Evolutionary conservation across 2,113 vertebrate genomes (phyloP).

Genomic region (Gulo gulo): DNA sequence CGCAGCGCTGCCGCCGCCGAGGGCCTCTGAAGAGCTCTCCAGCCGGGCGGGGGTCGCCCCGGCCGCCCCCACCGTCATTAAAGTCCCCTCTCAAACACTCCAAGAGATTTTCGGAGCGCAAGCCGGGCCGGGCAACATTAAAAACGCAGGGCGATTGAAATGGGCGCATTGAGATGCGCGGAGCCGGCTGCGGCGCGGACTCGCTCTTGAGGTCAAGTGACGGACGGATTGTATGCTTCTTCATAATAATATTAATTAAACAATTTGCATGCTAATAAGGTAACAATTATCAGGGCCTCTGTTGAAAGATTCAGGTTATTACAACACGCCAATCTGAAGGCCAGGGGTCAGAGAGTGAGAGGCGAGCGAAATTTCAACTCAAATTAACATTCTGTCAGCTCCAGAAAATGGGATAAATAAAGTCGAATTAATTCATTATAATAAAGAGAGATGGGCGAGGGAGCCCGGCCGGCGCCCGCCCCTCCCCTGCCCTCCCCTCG

Average conservation of each 20-base stretch:
- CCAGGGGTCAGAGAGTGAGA: slow-evolving; percentile 98
- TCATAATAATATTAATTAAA: slow-evolving; percentile 99
- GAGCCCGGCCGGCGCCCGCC: slow-evolving; percentile 79
- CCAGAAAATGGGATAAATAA: slow-evolving; percentile 99
- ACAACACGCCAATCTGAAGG: slow-evolving; percentile 99
- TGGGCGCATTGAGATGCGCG: slow-evolving; percentile 91
- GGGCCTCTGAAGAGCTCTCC: slow-evolving; percentile 66
- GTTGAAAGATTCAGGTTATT: slow-evolving; percentile 99
- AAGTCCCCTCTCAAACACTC: slow-evolving; percentile 85
- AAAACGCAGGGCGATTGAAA: slow-evolving; percentile 92
- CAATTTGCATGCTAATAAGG: slow-evolving; percentile 99
- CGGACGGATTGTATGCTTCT: slow-evolving; percentile 99
- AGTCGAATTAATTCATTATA: slow-evolving; percentile 99
- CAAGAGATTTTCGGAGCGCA: slow-evolving; percentile 84
- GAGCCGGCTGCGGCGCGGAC: slow-evolving; percentile 92
- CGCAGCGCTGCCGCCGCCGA: slow-evolving; percentile 37
- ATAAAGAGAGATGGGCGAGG: slow-evolving; percentile 87
- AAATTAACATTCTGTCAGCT: slow-evolving; percentile 99
- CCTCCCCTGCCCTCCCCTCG: slow-evolving; percentile 85
- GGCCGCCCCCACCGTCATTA: slow-evolving; percentile 63
- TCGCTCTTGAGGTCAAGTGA: slow-evolving; percentile 99
- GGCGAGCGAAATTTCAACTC: slow-evolving; percentile 98
- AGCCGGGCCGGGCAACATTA: slow-evolving; percentile 87
- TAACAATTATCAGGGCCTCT: slow-evolving; percentile 99
- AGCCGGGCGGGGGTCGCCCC: slow-evolving; percentile 58